Evolutionary conservation across 2,797 vertebrate species (phyloP).

Genomic region (Eulemur coronatus): DNA sequence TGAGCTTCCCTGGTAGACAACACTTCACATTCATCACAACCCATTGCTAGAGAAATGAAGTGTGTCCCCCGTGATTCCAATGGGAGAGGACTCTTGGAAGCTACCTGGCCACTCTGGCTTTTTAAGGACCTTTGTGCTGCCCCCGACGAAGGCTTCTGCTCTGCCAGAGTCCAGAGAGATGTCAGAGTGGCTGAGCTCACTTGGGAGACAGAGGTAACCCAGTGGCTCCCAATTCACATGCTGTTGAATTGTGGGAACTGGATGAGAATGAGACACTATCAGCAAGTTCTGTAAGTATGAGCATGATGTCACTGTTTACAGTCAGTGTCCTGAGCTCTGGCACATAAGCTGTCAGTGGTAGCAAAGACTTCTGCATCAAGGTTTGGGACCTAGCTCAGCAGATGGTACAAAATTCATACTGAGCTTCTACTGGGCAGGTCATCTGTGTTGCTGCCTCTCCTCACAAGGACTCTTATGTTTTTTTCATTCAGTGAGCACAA

Average conservation of each 20-base stretch:
- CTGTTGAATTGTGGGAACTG: slow-evolving; percentile 96
- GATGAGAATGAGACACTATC: slow-evolving; percentile 93
- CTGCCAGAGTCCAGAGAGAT: slow-evolving; percentile 95
- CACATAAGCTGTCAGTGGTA: slow-evolving; percentile 89
- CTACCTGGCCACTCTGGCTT: slow-evolving; percentile 91
- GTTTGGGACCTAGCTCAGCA: slow-evolving; percentile 95
- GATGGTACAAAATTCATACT: slow-evolving; percentile 89
- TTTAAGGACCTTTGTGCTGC: slow-evolving; percentile 92
- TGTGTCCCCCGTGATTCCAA: background rate
- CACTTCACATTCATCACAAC: background rate
- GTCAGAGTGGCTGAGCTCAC: slow-evolving; percentile 91
- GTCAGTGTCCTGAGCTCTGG: slow-evolving; percentile 86
- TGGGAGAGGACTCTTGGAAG: background rate
- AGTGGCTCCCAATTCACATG: slow-evolving; percentile 93
- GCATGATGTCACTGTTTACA: slow-evolving; percentile 92
- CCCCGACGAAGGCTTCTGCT: slow-evolving; percentile 95
- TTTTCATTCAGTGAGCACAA: slow-evolving; percentile 95
- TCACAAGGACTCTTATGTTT: slow-evolving; percentile 91
- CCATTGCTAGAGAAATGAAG: background rate
- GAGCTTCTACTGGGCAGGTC: slow-evolving; percentile 90
- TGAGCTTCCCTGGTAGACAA: background rate
- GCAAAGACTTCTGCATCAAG: slow-evolving; percentile 95
- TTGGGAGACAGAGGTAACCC: slow-evolving; percentile 91
- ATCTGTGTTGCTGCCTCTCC: slow-evolving; percentile 92
- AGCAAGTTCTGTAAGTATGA: slow-evolving; percentile 95